Conservation (phyloP, 2,888 invertebrate genomes). For the Seladonia tumulorum region DNA sequence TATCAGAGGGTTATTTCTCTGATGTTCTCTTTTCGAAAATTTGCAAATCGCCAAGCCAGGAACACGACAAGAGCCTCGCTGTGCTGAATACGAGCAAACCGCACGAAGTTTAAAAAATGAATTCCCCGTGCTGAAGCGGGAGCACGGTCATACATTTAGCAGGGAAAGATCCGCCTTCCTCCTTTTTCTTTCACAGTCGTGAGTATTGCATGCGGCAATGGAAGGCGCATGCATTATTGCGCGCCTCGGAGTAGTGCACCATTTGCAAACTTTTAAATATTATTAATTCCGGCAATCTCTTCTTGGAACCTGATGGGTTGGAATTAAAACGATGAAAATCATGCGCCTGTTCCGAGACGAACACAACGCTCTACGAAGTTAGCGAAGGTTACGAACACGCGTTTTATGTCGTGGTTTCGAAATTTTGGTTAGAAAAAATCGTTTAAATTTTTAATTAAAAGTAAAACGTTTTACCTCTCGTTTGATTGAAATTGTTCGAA, state of each 20-base stretch:
- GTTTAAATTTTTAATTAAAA: not conserved
- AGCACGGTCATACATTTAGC: slow-evolving; percentile 57
- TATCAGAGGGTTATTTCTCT: not conserved
- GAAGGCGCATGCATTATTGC: not conserved
- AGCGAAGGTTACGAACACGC: not conserved
- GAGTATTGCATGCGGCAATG: slow-evolving; percentile 39
- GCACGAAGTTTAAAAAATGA: slow-evolving; percentile 63
- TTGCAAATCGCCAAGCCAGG: slow-evolving; percentile 50
- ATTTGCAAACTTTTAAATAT: slow-evolving; percentile 16
- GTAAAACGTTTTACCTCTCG: not conserved
- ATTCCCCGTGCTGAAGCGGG: slow-evolving; percentile 41
- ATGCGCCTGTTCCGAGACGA: not conserved
- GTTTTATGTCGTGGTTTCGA: not conserved
- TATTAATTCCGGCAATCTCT: slow-evolving; percentile 34
- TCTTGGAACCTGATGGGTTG: not conserved
- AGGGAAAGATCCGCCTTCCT: slow-evolving; percentile 34
- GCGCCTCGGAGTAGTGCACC: not conserved
- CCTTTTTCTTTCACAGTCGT: slow-evolving; percentile 32
- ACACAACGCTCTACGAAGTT: not conserved
- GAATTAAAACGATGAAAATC: no score
- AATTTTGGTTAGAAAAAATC: not conserved
- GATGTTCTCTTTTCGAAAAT: slow-evolving; percentile 22
- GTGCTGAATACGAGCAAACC: slow-evolving; percentile 26
- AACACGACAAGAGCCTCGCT: slow-evolving; percentile 28
- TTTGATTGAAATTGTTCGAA: not conserved